Percentiles rank a stretch among this genome's conserved stretches.
Evolutionary conservation across 53 echinoderm and acorn worm genomes (phyloP).

Genomic region (Glandiceps talaboti): DNA sequence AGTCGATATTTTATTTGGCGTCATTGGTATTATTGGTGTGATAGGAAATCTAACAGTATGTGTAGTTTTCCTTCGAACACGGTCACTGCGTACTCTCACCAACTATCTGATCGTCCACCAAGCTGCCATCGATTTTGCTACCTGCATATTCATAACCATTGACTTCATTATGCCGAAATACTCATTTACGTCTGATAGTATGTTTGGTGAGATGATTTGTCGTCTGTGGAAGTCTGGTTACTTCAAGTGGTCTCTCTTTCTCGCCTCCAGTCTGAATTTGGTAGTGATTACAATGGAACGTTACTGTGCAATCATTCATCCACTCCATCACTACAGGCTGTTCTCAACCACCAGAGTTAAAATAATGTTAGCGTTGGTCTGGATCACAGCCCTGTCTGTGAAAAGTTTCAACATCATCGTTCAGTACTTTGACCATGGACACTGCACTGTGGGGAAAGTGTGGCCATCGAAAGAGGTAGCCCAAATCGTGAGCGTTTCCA

Average conservation of each 20-base stretch:
- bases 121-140: conserved; percentile 47
- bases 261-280: conserved; percentile 63
- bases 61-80: conserved; percentile 52
- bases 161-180: conserved; percentile 43
- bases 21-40: conserved; percentile 53
- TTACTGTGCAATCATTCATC: conserved; percentile 66
- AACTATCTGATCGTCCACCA: no score
- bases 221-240: conserved; percentile 69
- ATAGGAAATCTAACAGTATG: conserved; percentile 71
- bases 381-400: conserved; percentile 41
- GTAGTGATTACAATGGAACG: conserved; percentile 65
- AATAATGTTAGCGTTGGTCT: conserved; percentile 43
- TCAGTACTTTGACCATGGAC: no score
- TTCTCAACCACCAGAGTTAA: conserved; percentile 26
- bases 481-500: no score
- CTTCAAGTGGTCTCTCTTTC: conserved; percentile 55
- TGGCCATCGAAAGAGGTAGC: no score
- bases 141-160: conserved; percentile 64
- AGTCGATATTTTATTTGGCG: no score
- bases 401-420: conserved; percentile 48
- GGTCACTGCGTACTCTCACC: conserved; percentile 46
- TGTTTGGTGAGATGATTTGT: conserved; percentile 60
- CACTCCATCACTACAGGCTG: conserved; percentile 44
- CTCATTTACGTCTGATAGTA: conserved; percentile 25
- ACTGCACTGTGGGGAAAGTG: no score